Percentiles rank a stretch among this genome's conserved stretches.
phyloP scores from a whole-genome alignment of 30 jellyfish, hydroid and myxozoan genomes.

The Haliclystus octoradiatus region DNA sequence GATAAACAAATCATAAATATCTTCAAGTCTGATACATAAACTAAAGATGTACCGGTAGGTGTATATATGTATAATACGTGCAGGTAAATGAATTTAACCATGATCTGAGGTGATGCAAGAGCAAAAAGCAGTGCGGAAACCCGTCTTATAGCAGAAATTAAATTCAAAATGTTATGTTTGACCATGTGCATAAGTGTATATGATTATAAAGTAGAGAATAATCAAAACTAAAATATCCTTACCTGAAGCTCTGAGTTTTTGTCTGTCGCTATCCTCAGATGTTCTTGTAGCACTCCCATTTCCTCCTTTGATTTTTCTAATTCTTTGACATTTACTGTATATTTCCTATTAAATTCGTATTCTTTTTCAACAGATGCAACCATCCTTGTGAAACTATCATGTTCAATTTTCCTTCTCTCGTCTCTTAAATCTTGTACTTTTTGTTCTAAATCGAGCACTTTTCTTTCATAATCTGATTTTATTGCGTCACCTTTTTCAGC shows the following conservation, averaged over 20 bases:
- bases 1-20: too few relatives aligned
- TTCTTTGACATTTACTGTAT: constrained; percentile 32
- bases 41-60: too few relatives aligned
- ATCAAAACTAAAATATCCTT: too few relatives aligned
- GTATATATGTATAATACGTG: too few relatives aligned
- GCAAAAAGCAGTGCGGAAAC: too few relatives aligned
- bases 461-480: constrained; percentile 4
- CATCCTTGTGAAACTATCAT: constrained; percentile 4
- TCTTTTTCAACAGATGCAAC: constrained; percentile 26
- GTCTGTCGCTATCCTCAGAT: constrained; percentile 66
- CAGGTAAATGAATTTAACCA: too few relatives aligned
- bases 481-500: constrained; percentile 2
- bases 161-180: too few relatives aligned
- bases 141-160: too few relatives aligned
- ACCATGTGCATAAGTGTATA: too few relatives aligned
- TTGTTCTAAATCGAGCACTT: constrained; percentile 6
- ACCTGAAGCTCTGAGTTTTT: constrained; percentile 71
- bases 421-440: constrained; percentile 2
- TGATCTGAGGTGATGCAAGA: too few relatives aligned
- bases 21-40: too few relatives aligned
- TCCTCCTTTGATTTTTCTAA: constrained; percentile 40
- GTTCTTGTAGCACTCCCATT: constrained; percentile 51
- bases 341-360: constrained; percentile 16
- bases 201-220: too few relatives aligned
- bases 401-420: constrained; percentile 4